A percentile compares a stretch with the other conserved stretches of the same genome.
Evolutionary conservation across 2,797 vertebrate species (phyloP).

Genomic region (Enteromius viviparus): DNA sequence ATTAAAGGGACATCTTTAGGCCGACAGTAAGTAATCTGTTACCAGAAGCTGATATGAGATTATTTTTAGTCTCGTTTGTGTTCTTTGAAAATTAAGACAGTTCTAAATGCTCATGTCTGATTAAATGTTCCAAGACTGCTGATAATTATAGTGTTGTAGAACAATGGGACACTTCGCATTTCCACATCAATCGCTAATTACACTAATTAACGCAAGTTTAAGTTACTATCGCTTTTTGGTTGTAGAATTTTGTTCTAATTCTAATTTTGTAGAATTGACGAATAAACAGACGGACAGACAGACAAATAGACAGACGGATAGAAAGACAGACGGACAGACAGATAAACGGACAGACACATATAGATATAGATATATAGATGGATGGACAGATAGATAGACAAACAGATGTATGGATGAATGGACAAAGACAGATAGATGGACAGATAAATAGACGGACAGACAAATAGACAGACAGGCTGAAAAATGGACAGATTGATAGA

Average conservation of each 20-base stretch:
- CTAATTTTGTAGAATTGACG: too few species aligned
- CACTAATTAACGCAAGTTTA: not conserved
- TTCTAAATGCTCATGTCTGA: not conserved
- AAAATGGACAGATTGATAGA: not conserved
- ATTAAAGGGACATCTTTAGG: slow-evolving; percentile 3
- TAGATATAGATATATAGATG: not conserved
- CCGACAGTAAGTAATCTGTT: not conserved
- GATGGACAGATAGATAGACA: not conserved
- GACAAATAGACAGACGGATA: not conserved
- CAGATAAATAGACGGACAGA: rapidly evolving
- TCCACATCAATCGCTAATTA: not conserved
- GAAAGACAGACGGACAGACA: not conserved
- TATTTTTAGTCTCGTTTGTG: not conserved
- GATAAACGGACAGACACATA: too few species aligned
- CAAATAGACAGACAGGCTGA: not conserved
- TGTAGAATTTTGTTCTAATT: not conserved
- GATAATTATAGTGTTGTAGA: not conserved
- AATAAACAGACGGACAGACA: not conserved
- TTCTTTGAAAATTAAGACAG: not conserved
- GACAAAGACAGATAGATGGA: not conserved
- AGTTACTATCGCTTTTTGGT: not conserved
- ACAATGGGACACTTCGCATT: not conserved
- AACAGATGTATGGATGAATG: not conserved
- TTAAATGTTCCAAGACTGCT: not conserved
- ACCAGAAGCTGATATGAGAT: not conserved